Percentiles rank a stretch among this genome's conserved stretches.
These are phyloP conservation scores for Sminthurides aquaticus DNA, from an alignment of 2,888 invertebrate species.

Conservation along the genomic window DNA sequence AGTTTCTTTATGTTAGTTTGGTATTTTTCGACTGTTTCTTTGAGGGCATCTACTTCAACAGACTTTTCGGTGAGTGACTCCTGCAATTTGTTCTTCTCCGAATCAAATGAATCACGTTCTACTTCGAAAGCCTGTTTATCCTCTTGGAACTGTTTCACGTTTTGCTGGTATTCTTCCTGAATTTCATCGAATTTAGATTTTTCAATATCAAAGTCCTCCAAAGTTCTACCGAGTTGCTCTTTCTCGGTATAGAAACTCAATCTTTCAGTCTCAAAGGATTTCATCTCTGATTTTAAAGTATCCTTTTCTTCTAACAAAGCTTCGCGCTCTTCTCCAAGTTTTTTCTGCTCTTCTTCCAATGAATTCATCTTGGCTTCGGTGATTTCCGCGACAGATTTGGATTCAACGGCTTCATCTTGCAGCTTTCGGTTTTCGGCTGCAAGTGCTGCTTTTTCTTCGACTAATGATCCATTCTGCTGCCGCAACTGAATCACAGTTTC, in stretches of 20 bases:
- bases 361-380: conserved; percentile 56
- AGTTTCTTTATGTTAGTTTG: conserved; percentile 71
- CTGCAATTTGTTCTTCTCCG: conserved; percentile 5
- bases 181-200: conserved; percentile 18
- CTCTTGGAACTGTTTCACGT: conserved; percentile 46
- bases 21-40: conserved; percentile 63
- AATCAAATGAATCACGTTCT: conserved; percentile 19
- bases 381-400: conserved; percentile 51
- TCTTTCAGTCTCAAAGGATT: conserved; percentile 53
- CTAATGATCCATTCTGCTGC: conserved; percentile 8
- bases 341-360: conserved; percentile 55
- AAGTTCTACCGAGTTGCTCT: conserved; percentile 10
- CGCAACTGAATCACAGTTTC: conserved; percentile 14
- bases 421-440: not conserved
- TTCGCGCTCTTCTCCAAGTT: conserved; percentile 58
- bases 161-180: conserved; percentile 44
- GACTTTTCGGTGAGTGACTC: conserved; percentile 50
- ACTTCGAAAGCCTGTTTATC: conserved; percentile 46
- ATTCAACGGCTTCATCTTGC: not conserved
- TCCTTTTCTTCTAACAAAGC: conserved; percentile 58
- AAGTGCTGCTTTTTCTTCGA: not conserved
- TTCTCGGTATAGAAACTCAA: conserved; percentile 7
- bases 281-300: conserved; percentile 53
- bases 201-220: conserved; percentile 19
- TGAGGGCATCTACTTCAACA: conserved; percentile 48